phyloP scores from a whole-genome alignment of 2,888 invertebrate species.

The Frankliniella intonsa region DNA sequence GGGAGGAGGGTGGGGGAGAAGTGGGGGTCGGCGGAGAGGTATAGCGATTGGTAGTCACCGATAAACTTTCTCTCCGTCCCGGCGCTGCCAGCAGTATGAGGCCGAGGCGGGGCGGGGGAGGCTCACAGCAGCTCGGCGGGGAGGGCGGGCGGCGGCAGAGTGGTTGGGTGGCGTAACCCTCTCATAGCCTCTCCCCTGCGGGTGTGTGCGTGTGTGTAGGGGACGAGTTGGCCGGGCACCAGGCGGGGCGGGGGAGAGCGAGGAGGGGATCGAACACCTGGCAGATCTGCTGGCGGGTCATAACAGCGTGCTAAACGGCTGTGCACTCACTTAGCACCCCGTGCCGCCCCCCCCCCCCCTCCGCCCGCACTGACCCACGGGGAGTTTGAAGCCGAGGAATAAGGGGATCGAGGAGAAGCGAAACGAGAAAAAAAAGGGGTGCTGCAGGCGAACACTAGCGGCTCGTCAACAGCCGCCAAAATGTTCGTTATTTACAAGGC shows the following conservation, averaged over 20 bases:
- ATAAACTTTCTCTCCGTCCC: neutral
- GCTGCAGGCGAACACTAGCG: too few species aligned
- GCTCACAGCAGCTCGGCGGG: too few species aligned
- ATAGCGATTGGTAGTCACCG: neutral
- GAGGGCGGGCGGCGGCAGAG: too few species aligned
- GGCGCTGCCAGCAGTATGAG: neutral
- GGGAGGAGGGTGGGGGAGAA: too few species aligned
- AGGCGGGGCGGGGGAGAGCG: neutral
- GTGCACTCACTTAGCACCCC: conserved; percentile 3
- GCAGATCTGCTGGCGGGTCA: neutral
- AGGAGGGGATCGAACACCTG: neutral
- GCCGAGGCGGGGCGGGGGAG: neutral
- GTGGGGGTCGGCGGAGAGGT: too few species aligned
- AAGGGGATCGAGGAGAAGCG: neutral
- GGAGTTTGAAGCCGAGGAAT: neutral
- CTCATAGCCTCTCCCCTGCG: too few species aligned
- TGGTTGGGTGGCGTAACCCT: too few species aligned
- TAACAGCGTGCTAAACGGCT: conserved; percentile 3
- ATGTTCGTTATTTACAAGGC: too few species aligned
- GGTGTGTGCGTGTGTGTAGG: too few species aligned
- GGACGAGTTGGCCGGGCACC: too few species aligned
- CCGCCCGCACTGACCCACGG: neutral
- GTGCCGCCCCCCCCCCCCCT: neutral
- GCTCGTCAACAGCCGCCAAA: too few species aligned
- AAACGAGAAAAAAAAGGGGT: too few species aligned